These are phyloP conservation scores for Cyclopterus lumpus DNA, from an alignment of 2,797 vertebrate genomes.

Conservation along the genomic window DNA sequence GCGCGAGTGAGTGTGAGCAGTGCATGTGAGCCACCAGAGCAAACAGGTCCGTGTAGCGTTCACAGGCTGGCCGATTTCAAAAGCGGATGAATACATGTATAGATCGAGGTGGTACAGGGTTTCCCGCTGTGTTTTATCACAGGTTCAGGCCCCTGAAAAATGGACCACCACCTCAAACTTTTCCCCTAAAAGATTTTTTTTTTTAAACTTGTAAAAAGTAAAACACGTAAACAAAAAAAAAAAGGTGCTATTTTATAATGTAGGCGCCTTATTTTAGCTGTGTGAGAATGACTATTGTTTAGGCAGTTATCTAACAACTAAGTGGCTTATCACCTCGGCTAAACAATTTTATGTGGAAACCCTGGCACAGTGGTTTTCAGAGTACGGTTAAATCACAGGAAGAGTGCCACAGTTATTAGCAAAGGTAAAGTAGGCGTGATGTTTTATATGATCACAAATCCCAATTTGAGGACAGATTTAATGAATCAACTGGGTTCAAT, in stretches of 20 bases:
- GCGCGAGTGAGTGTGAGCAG: slow-evolving; percentile 5
- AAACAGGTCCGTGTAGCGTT: slow-evolving; percentile 46
- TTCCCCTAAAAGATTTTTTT: too few species aligned
- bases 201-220: not conserved
- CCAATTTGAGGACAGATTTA: not conserved
- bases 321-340: not conserved
- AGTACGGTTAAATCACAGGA: not conserved
- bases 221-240: not conserved
- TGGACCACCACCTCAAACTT: not conserved
- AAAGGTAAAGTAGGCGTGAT: not conserved
- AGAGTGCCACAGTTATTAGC: not conserved
- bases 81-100: slow-evolving; percentile 5
- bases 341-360: not conserved
- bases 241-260: not conserved
- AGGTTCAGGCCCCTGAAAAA: not conserved
- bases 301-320: not conserved
- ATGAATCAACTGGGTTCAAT: not conserved
- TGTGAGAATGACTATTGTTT: not conserved
- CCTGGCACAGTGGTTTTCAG: not conserved
- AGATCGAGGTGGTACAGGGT: not conserved
- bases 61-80: slow-evolving; percentile 22
- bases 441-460: slow-evolving; percentile 10
- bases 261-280: not conserved
- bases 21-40: slow-evolving; percentile 22
- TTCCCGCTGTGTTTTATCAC: not conserved